Conservation (phyloP, 30 jellyfish, hydroid and myxozoan species). For the Rhopilema esculentum region DNA sequence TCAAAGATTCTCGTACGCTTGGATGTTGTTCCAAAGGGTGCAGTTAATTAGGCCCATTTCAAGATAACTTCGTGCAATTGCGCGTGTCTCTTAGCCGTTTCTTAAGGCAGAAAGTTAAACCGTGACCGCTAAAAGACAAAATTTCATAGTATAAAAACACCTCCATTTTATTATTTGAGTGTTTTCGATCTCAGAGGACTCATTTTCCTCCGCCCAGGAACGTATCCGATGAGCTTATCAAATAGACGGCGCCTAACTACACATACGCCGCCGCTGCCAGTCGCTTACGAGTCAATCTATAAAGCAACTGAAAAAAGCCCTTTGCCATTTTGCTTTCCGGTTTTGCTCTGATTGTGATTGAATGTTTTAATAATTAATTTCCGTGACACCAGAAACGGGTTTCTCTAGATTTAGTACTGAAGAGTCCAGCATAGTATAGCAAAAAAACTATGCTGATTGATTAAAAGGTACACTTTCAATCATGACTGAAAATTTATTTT, state of each 20-base stretch:
- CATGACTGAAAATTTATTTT: too few species aligned
- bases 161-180: not conserved
- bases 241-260: not conserved
- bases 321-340: conserved; percentile 33
- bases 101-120: not conserved
- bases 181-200: not conserved
- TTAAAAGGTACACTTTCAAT: too few species aligned
- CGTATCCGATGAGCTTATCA: not conserved
- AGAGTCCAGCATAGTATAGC: too few species aligned
- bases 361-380: conserved; percentile 27
- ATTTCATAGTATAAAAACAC: not conserved
- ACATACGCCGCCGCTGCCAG: not conserved
- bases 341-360: not conserved
- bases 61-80: not conserved
- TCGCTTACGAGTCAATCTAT: not conserved
- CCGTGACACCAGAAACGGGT: conserved; percentile 1
- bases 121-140: not conserved
- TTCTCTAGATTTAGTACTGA: too few species aligned
- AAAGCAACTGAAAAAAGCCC: not conserved
- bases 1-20: not conserved
- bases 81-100: not conserved
- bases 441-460: not conserved
- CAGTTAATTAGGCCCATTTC: not conserved
- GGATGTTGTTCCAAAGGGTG: not conserved
- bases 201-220: not conserved